These are phyloP conservation scores for Heterochromis multidens DNA, from an alignment of 2,113 vertebrate species.

Conservation along the genomic window DNA sequence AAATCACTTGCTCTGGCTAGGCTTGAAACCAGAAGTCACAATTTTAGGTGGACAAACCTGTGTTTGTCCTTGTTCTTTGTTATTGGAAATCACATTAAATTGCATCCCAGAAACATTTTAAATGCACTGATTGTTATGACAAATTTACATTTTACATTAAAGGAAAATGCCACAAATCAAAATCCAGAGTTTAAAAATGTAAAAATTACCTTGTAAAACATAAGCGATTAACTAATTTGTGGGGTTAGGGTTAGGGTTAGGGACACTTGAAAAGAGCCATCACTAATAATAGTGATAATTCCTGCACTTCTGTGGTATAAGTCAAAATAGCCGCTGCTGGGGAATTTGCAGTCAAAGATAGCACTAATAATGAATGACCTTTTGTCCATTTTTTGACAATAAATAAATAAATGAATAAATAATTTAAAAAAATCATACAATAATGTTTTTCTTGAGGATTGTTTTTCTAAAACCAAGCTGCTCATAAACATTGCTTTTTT, in stretches of 20 bases:
- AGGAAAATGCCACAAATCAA: too few species aligned
- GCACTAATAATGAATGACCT: fast-evolving
- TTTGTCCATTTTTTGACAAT: background rate
- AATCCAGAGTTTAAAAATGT: too few species aligned
- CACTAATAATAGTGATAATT: background rate
- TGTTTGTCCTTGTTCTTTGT: background rate
- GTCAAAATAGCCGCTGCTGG: background rate
- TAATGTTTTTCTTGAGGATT: background rate
- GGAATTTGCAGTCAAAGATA: background rate
- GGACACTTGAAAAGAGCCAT: background rate
- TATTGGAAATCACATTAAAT: too few species aligned
- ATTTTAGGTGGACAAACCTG: too few species aligned
- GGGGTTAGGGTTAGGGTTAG: too few species aligned
- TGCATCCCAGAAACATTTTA: too few species aligned
- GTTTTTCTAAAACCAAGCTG: background rate
- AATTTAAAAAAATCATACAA: background rate
- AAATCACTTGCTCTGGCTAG: too few species aligned
- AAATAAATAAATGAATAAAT: background rate
- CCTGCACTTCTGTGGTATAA: background rate
- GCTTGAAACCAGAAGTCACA: too few species aligned
- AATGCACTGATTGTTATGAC: too few species aligned
- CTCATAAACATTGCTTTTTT: background rate
- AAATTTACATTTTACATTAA: too few species aligned
- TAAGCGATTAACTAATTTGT: too few species aligned
- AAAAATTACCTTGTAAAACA: too few species aligned